Evolutionary conservation across 2,888 invertebrate genomes (phyloP), one percentile per base, ranked within the genome.

Genomic region (Phaedon cochleariae): DNA sequence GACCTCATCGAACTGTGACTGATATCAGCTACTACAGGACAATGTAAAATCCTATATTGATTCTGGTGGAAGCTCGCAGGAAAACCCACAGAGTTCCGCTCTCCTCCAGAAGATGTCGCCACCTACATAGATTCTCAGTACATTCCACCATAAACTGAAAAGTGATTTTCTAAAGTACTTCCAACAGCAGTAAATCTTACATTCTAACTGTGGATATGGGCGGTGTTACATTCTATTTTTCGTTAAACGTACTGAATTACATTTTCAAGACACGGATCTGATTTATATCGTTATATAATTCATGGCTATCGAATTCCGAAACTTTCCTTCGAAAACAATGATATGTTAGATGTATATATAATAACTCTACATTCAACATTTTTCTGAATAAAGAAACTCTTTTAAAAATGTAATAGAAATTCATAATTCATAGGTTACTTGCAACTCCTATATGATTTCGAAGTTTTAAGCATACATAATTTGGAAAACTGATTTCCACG

Each of bases 141-240:
- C 72, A 74, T 72, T 73, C 61, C 68, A 62, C 63, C 72, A 73
- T 74, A 73, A 74, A 74, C 71, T 70, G 72, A 73, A 74, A 74
- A 74, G 73, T 74, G 74, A 74, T 73, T 73, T 72, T 71, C 67
- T 72, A 66, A 72, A 69, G 71, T 72, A 71, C 69, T 70, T 65
- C 65, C 63, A 65, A 57, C 31, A 58, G 65, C 55, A 64, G 64
- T 74, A 73, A 74, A 73, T 74, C 64, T 46, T 41, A 29, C 59
- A 67, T 67, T 67, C 67, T 67, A 68, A 68, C 52, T 64, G 58
- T 57, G 48, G 51, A 49, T 64, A 65, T 31, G 69, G 59, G 48
- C 66, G 62, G 52, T 61, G 70, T 68, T 64, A 67, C 67, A 67
- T 68, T 72, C 67, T 64, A 69, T 64, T 68, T 62, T 65, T 64